Evolutionary conservation across 2,888 invertebrate species (phyloP).

Genomic region (Linnaemya vulpina): DNA sequence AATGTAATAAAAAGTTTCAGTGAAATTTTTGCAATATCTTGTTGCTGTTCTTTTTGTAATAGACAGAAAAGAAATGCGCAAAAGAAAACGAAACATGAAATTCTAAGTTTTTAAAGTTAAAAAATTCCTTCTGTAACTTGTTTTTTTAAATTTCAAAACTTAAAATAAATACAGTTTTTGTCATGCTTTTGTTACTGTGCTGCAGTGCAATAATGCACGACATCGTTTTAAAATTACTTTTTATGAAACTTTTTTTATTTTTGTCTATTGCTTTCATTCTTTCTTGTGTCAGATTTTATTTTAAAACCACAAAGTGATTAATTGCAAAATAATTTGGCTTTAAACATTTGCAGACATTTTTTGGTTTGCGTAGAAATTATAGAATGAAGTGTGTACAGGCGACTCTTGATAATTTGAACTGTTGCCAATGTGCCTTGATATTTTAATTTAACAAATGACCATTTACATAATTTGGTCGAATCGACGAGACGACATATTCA

Average conservation of each 20-base stretch:
- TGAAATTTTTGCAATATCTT: slow-evolving; percentile 14
- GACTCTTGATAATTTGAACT: neutral
- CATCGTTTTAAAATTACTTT: slow-evolving; percentile 8
- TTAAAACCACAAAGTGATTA: slow-evolving; percentile 37
- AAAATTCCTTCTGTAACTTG: neutral
- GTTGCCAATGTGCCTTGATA: no score
- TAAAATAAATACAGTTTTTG: neutral
- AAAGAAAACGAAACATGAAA: slow-evolving; percentile 13
- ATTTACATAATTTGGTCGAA: no score
- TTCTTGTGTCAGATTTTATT: neutral
- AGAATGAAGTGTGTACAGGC: neutral
- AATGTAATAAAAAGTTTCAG: slow-evolving; percentile 14
- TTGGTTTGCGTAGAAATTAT: no score
- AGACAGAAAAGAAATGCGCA: neutral
- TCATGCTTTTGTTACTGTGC: slow-evolving; percentile 20
- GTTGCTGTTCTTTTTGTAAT: neutral
- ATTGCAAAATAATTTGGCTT: slow-evolving; percentile 29
- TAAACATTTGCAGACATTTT: neutral
- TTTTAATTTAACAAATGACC: no score
- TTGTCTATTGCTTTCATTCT: neutral
- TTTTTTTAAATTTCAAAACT: slow-evolving; percentile 1
- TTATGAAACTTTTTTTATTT: neutral
- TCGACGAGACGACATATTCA: no score
- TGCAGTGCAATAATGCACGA: neutral
- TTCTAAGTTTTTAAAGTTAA: slow-evolving; percentile 29